Percentiles rank a stretch among this genome's conserved stretches.
phyloP scores from a whole-genome alignment of 2,888 invertebrate genomes.

The Eupeodes luniger region DNA sequence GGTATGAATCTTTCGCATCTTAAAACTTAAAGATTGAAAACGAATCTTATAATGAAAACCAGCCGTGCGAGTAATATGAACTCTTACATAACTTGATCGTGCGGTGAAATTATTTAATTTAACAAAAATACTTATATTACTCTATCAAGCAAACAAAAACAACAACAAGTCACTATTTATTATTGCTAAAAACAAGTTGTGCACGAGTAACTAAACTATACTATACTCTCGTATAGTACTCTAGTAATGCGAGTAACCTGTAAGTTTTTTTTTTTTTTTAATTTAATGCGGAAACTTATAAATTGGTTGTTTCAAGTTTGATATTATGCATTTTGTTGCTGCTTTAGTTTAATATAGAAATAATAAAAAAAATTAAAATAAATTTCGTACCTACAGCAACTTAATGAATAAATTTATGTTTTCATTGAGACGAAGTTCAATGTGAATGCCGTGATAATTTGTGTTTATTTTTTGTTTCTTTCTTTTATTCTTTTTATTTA shows the following conservation, averaged over 20 bases:
- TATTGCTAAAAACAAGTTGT: slow-evolving; percentile 44
- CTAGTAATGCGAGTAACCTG: slow-evolving; percentile 6
- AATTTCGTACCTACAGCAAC: background rate
- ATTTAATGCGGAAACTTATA: slow-evolving; percentile 28
- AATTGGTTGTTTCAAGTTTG: background rate
- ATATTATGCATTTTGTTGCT: background rate
- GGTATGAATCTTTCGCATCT: no score
- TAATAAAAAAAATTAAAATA: background rate
- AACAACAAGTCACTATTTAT: background rate
- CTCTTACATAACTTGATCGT: slow-evolving; percentile 42
- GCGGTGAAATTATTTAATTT: slow-evolving; percentile 48
- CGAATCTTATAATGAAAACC: slow-evolving; percentile 21
- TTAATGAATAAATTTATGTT: slow-evolving; percentile 4
- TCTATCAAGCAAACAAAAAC: background rate
- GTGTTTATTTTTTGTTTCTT: no score
- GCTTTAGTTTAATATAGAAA: background rate
- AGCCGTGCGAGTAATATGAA: slow-evolving; percentile 20
- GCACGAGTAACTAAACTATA: background rate
- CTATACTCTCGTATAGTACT: no score
- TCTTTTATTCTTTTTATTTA: background rate
- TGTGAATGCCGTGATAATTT: slow-evolving; percentile 12
- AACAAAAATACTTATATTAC: slow-evolving; percentile 14
- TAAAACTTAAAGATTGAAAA: slow-evolving; percentile 20
- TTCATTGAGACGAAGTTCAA: slow-evolving; percentile 38
- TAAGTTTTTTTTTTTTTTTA: background rate